phyloP scores from a whole-genome alignment of 2,797 vertebrate species.

The Hephaestus fuliginosus region DNA sequence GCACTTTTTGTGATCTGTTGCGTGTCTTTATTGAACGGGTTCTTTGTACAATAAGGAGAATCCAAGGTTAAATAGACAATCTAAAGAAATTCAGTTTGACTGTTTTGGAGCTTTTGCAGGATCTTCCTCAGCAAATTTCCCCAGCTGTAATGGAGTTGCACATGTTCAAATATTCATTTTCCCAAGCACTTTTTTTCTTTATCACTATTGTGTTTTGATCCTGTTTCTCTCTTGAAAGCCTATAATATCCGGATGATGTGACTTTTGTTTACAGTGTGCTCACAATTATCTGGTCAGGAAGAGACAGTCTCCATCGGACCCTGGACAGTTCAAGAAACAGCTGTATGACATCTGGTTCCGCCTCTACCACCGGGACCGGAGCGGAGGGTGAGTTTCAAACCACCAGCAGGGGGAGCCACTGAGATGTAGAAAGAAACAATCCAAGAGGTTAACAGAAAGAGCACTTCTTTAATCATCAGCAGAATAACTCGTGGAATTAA shows the following conservation, averaged over 20 bases:
- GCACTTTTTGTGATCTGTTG: too few relatives aligned
- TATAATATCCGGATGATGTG: not conserved
- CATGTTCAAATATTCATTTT: not conserved
- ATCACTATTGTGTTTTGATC: not conserved
- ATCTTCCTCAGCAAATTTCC: not conserved
- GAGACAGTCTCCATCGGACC: conserved; percentile 78
- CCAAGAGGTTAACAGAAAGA: not conserved
- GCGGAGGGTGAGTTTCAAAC: conserved; percentile 83
- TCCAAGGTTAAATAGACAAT: not conserved
- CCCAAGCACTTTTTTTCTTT: not conserved
- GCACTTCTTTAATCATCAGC: not conserved
- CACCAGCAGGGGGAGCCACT: conserved; percentile 42
- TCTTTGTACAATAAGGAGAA: too few relatives aligned
- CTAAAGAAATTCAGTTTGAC: not conserved
- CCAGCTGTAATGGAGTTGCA: not conserved
- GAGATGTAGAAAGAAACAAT: not conserved
- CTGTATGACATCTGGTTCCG: conserved; percentile 92
- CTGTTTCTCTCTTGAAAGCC: not conserved
- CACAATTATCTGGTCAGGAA: conserved; percentile 88
- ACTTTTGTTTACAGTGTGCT: conserved; percentile 75
- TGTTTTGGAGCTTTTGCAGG: not conserved
- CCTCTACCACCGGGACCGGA: conserved; percentile 86
- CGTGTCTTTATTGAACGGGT: too few relatives aligned
- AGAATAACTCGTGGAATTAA: conserved; percentile 9
- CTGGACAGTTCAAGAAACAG: conserved; percentile 85